These are phyloP conservation scores for Oncorhynchus keta DNA, from an alignment of 2,113 vertebrate genomes.

Conservation along the genomic window DNA sequence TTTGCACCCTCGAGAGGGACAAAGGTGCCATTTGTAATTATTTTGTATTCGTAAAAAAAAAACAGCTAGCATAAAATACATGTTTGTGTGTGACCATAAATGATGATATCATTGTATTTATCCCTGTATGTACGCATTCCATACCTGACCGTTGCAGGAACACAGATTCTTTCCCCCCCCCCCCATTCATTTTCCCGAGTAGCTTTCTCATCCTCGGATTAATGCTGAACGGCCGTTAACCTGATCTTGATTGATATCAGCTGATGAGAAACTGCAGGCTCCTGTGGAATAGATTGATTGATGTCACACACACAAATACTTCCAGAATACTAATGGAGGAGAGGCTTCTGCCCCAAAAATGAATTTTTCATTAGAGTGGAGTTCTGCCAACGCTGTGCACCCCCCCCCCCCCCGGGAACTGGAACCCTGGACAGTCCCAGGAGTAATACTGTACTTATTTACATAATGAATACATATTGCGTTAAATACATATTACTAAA, in stretches of 20 bases:
- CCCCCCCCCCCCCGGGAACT: too few species aligned
- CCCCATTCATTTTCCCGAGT: neutral
- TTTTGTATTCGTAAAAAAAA: neutral
- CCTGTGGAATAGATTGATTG: conserved; percentile 38
- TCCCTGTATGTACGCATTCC: neutral
- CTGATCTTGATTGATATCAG: conserved; percentile 48
- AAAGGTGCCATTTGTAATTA: neutral
- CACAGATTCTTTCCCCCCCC: too few species aligned
- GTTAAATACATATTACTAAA: conserved; percentile 1
- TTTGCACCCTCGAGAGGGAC: neutral
- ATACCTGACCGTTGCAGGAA: too few species aligned
- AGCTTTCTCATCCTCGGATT: conserved; percentile 16
- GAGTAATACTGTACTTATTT: neutral
- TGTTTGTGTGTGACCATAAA: neutral
- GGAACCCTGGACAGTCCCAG: neutral
- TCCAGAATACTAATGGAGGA: conserved; percentile 47
- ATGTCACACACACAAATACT: conserved; percentile 34
- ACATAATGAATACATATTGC: conserved; percentile 16
- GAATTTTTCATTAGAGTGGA: neutral
- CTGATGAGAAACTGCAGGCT: conserved; percentile 32
- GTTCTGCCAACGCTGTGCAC: neutral
- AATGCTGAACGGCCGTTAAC: conserved; percentile 29
- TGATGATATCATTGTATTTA: neutral
- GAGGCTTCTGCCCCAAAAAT: conserved; percentile 26
- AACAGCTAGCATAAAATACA: neutral